Conservation (phyloP, 2,888 invertebrate genomes). For the Liodrosophila aerea region DNA sequence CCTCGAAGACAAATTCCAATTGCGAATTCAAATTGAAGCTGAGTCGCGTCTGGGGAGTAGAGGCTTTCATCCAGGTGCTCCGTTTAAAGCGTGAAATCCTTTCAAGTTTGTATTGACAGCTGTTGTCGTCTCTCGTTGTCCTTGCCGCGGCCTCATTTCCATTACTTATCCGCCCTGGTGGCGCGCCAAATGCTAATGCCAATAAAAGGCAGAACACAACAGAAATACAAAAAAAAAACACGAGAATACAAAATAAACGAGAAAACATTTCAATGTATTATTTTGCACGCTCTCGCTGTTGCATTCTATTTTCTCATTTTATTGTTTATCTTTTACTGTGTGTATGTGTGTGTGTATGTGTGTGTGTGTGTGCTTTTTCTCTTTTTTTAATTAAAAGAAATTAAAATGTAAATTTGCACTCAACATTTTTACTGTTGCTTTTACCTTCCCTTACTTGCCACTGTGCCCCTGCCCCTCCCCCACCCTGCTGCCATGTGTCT, state of each 20-base stretch:
- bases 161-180: conserved; percentile 53
- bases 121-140: conserved; percentile 37
- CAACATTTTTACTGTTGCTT: conserved; percentile 29
- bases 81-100: conserved; percentile 40
- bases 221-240: conserved; percentile 11
- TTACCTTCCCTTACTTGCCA: background rate
- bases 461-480: too few relatives aligned
- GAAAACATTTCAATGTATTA: conserved; percentile 61
- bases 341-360: conserved; percentile 3
- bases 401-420: conserved; percentile 69
- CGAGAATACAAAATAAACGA: conserved; percentile 12
- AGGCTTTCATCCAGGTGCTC: conserved; percentile 16
- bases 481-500: too few relatives aligned
- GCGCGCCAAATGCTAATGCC: conserved; percentile 61
- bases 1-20: conserved; percentile 46
- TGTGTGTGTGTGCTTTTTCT: conserved; percentile 18
- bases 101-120: conserved; percentile 54
- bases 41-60: conserved; percentile 38
- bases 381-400: conserved; percentile 73
- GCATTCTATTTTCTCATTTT: conserved; percentile 10
- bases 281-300: conserved; percentile 26
- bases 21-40: conserved; percentile 39
- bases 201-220: conserved; percentile 25
- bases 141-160: conserved; percentile 31
- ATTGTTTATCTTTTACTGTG: conserved; percentile 24